These are phyloP conservation scores for Alauda arvensis DNA, from an alignment of 2,797 vertebrate genomes.

Conservation along the genomic window DNA sequence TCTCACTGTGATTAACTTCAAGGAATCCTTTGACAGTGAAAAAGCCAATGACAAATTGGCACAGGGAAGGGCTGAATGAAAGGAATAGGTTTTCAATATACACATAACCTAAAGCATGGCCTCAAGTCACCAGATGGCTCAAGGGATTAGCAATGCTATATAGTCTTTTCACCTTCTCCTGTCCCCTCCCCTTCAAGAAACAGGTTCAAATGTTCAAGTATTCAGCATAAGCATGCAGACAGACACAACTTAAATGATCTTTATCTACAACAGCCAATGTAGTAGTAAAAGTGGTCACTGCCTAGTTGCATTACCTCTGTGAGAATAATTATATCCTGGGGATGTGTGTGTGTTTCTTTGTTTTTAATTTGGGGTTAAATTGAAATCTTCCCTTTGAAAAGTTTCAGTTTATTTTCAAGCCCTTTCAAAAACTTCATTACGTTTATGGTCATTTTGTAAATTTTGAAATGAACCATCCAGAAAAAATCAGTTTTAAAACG, in stretches of 20 bases:
- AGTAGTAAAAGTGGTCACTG: neutral
- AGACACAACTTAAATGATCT: neutral
- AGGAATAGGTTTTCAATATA: slow-evolving; percentile 47
- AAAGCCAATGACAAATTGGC: slow-evolving; percentile 36
- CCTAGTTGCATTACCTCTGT: neutral
- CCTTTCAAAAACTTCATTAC: neutral
- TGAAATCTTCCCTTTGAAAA: neutral
- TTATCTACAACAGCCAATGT: neutral
- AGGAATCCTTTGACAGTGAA: slow-evolving; percentile 20
- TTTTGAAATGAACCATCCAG: neutral
- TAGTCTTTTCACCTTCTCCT: slow-evolving; percentile 44
- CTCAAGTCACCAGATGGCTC: slow-evolving; percentile 56
- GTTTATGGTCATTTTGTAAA: neutral
- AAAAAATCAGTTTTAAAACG: neutral
- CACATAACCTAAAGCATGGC: slow-evolving; percentile 17
- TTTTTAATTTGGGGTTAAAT: neutral
- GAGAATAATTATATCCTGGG: neutral
- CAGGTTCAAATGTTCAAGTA: slow-evolving; percentile 44
- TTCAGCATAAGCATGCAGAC: neutral
- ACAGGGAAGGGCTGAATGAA: slow-evolving; percentile 26
- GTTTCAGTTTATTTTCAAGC: neutral
- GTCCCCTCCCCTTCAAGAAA: slow-evolving; percentile 18
- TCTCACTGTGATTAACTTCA: neutral
- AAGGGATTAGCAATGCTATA: slow-evolving; percentile 48
- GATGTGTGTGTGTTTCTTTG: neutral